phyloP scores from a whole-genome alignment of 2,888 invertebrate species.

The Tanytarsus gracilentus region DNA sequence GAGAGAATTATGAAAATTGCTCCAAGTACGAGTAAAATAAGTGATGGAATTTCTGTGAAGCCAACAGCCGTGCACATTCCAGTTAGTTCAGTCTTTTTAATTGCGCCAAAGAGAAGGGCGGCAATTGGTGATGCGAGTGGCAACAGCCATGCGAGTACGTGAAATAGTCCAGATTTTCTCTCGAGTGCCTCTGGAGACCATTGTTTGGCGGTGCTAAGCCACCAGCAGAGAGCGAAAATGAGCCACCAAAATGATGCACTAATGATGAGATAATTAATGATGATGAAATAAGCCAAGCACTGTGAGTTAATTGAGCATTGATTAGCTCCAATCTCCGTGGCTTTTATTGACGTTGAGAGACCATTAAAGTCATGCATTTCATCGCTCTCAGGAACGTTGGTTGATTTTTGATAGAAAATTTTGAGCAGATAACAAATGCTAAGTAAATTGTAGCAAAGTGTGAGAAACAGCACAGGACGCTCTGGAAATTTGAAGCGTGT shows the following conservation, averaged over 20 bases:
- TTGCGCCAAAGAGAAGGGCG: constrained; percentile 66
- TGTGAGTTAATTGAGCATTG: constrained; percentile 47
- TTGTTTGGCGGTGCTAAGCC: constrained; percentile 79
- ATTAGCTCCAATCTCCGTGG: constrained; percentile 35
- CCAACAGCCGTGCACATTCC: constrained; percentile 64
- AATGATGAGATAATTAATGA: constrained; percentile 68
- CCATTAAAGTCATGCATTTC: constrained; percentile 41
- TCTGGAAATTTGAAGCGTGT: constrained; percentile 87
- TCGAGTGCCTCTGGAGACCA: constrained; percentile 91
- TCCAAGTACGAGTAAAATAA: constrained; percentile 37
- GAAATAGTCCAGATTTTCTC: constrained; percentile 74
- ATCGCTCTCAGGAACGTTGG: constrained; percentile 34
- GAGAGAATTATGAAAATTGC: constrained; percentile 41
- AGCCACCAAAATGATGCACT: constrained; percentile 82
- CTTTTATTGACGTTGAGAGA: constrained; percentile 39
- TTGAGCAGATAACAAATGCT: constrained; percentile 65
- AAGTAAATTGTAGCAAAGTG: constrained; percentile 75
- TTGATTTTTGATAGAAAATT: constrained; percentile 47
- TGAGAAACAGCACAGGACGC: constrained; percentile 80
- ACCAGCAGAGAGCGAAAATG: constrained; percentile 80
- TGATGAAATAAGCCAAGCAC: constrained; percentile 65
- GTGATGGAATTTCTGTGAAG: constrained; percentile 40
- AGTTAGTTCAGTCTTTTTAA: constrained; percentile 69
- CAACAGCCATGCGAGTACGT: constrained; percentile 79
- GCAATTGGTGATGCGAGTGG: constrained; percentile 79